Conservation (phyloP, 2,797 vertebrate genomes). For the Chrosomus eos region DNA sequence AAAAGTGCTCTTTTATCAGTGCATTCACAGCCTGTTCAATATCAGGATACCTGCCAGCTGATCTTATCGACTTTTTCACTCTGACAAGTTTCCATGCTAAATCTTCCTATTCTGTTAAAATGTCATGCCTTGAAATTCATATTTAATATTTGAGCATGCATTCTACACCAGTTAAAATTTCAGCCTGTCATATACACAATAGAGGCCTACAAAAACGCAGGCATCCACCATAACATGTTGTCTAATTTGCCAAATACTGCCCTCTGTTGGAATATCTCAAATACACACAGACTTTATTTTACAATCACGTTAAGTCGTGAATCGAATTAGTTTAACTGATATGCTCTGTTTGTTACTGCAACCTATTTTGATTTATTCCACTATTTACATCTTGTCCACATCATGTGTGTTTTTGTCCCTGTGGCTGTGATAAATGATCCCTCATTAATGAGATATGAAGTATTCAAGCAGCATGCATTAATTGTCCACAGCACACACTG, state of each 20-base stretch:
- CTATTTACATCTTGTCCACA: background rate
- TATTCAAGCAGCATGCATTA: slow-evolving; percentile 70
- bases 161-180: background rate
- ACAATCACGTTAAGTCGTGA: background rate
- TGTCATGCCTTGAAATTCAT: background rate
- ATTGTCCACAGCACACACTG: slow-evolving; percentile 73
- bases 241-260: slow-evolving; percentile 33
- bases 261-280: slow-evolving; percentile 37
- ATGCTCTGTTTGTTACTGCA: background rate
- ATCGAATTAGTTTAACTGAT: background rate
- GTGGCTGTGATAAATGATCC: slow-evolving; percentile 18
- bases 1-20: slow-evolving; percentile 72
- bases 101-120: background rate
- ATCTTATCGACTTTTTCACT: slow-evolving; percentile 38
- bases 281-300: background rate
- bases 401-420: slow-evolving; percentile 11
- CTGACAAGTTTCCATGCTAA: background rate
- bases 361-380: background rate
- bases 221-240: background rate
- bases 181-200: background rate
- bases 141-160: background rate
- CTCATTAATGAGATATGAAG: slow-evolving; percentile 73
- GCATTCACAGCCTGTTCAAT: slow-evolving; percentile 61
- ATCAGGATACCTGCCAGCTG: slow-evolving; percentile 38
- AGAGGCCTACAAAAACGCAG: background rate